Percentiles rank a stretch among this genome's conserved stretches.
Evolutionary conservation across 2,888 invertebrate genomes (phyloP).

Genomic region (Galerucella calmariensis): DNA sequence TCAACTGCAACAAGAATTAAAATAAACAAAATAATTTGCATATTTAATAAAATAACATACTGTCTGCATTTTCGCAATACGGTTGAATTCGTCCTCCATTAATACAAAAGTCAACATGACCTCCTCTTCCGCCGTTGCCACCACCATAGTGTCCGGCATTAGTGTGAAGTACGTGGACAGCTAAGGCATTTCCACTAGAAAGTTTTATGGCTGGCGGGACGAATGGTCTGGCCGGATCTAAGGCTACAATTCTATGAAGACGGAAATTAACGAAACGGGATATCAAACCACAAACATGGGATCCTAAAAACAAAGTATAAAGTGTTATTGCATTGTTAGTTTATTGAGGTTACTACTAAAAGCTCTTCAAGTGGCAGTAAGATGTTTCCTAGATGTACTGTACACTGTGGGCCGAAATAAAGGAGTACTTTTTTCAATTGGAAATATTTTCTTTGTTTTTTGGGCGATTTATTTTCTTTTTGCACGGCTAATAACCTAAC

Average conservation of each 20-base stretch:
- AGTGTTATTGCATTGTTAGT: not conserved
- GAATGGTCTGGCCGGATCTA: conserved; percentile 82
- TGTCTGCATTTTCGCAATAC: conserved; percentile 77
- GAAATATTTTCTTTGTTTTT: too few relatives aligned
- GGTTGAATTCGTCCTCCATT: conserved; percentile 71
- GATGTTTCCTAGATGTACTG: too few relatives aligned
- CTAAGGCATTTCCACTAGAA: conserved; percentile 79
- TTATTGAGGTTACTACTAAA: too few relatives aligned
- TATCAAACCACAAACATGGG: conserved; percentile 81
- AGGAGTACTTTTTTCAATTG: too few relatives aligned
- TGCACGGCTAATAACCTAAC: too few relatives aligned
- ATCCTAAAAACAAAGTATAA: conserved; percentile 64
- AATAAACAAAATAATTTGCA: not conserved
- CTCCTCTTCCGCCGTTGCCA: conserved; percentile 74
- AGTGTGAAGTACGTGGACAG: conserved; percentile 82
- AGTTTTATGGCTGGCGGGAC: conserved; percentile 69
- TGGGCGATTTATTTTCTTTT: too few relatives aligned
- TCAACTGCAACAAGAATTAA: conserved; percentile 65
- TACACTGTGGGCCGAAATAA: too few relatives aligned
- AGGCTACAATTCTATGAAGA: conserved; percentile 76
- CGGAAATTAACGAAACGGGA: conserved; percentile 79
- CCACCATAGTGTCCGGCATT: conserved; percentile 83
- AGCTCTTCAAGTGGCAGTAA: too few relatives aligned
- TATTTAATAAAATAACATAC: conserved; percentile 63
- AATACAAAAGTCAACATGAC: too few relatives aligned